Evolutionary conservation across 2,888 invertebrate genomes (phyloP), one percentile per base, ranked within the genome.

Genomic region (Petrolisthes manimaculis): DNA sequence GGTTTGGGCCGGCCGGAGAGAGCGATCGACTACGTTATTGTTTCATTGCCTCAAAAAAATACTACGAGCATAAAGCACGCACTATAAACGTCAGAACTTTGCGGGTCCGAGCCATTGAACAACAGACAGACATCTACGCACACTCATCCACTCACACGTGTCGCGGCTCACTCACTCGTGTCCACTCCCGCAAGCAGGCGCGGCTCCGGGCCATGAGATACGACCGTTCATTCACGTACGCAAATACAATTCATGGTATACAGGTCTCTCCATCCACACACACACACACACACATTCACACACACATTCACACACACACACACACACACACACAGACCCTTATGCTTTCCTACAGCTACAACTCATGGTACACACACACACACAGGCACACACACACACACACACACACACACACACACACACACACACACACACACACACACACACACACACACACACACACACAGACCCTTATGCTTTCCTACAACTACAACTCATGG

Each of bases 391-490:
- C 69, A 82, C 82, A 82, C 82, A 67, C 82, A 82, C 82, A 82
- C 82, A 67, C 69, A 61, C 69, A 82, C 82, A 82, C 82, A 82
- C 69, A 82, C 82, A 80, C 82, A 82, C 82, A 82, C 67, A 82
- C 82, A 82, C 80, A 81, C 81, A 69, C 69, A 69, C 69, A 69
- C 82, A 69, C 82, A 82, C 82, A 82, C 82, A 51, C 82, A 69
- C 82, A 81, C 81, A 81, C 81, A 81, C 81, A 81, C 81, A 81
- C 81, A 80, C 80, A 80, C 80, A 80, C 80, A 80, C 80, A 80
- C 80, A 80, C 80, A 78, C 78, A 78, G 53, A 78, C 78, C 37
- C 78, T 51, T n/a, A 78, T n/a, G 53, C 78, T 51, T 53, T 51
- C 78, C 37, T 53, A 78, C 78, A 78, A 37, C 37, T 53, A 78